Base-by-base conservation (phyloP, 1,140 invertebrate species). In the Lethrus apterus region DNA sequence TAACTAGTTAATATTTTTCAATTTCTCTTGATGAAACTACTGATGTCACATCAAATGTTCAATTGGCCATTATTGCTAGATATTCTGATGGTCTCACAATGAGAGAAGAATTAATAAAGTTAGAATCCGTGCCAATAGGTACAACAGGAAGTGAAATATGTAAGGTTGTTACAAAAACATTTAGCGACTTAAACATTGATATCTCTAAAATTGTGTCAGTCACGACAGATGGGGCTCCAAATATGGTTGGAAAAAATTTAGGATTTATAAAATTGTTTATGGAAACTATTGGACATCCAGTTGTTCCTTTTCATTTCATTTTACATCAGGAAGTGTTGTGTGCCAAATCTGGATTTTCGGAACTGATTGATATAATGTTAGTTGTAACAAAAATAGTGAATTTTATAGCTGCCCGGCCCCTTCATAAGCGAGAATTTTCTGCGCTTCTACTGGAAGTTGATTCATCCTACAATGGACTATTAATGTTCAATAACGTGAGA, bases 401-500 rank as follows among this genome's bases (percentile, higher is more conserved):
- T 40, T 40, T 40, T 40, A 40, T 40, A 13, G 10, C 18, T 40
- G 19, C 36, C 18, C 11, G 36, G 11, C 36, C 36, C 10, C 36
- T 40, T 19, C 36, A 20, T 20, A 40, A 40, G 19, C 36, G 36
- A 20, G 13, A 40, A 18, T 40, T 40, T 40, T 40, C 36, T 40
- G 18, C 18, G 11, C 36, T 40, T 40, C 11, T 40, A 19, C 36
- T 18, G 18, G 36, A 40, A 40, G 36, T 13, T 11, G 36, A 40
- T 18, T 40, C 36, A 40, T 40, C 18, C 24, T 33, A 26, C 24
- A 29, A 31, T 43, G 14, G 41, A 15, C 23, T 43, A 31, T 31
- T 30, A 29, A 43, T 43, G 41, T 43, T 43, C 23, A 40, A 40
- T 40, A 40, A 40, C 21, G 13, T 40, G 35, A 40, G 35, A 23